Evolutionary conservation across 2,888 invertebrate species (phyloP).

Genomic region (Acronicta leporina): DNA sequence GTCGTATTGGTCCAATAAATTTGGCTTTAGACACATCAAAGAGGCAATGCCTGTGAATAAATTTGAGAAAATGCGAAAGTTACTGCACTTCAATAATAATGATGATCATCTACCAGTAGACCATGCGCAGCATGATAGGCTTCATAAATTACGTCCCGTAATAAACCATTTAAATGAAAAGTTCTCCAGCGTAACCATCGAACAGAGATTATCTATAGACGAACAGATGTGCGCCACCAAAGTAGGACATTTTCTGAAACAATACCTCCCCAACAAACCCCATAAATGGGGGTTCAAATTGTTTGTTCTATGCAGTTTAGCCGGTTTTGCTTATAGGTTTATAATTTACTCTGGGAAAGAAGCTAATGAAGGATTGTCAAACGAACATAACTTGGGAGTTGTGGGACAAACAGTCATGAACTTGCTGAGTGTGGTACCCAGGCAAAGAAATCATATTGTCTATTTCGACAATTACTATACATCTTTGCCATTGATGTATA

Average conservation of each 20-base stretch:
- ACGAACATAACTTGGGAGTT: conserved; percentile 13
- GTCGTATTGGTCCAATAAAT: conserved; percentile 48
- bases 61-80: conserved; percentile 51
- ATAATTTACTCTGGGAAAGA: conserved; percentile 8
- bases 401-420: conserved; percentile 9
- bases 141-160: conserved; percentile 16
- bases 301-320: conserved; percentile 40
- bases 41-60: conserved; percentile 51
- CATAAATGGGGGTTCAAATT: conserved; percentile 64
- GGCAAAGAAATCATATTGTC: conserved; percentile 8
- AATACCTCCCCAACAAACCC: conserved; percentile 61
- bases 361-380: conserved; percentile 10
- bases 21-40: conserved; percentile 46
- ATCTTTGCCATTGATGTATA: too few species aligned
- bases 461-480: conserved; percentile 28
- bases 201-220: conserved; percentile 12
- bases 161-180: conserved; percentile 10
- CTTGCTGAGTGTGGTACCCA: too few species aligned
- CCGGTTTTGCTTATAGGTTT: conserved; percentile 17
- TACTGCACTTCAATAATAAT: conserved; percentile 57
- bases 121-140: conserved; percentile 24
- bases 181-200: conserved; percentile 11
- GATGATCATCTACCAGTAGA: conserved; percentile 38
- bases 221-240: conserved; percentile 59
- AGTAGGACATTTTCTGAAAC: conserved; percentile 57